These are phyloP conservation scores for Lacanobia wlatinum DNA, from an alignment of 2,888 invertebrate species.

Conservation along the genomic window DNA sequence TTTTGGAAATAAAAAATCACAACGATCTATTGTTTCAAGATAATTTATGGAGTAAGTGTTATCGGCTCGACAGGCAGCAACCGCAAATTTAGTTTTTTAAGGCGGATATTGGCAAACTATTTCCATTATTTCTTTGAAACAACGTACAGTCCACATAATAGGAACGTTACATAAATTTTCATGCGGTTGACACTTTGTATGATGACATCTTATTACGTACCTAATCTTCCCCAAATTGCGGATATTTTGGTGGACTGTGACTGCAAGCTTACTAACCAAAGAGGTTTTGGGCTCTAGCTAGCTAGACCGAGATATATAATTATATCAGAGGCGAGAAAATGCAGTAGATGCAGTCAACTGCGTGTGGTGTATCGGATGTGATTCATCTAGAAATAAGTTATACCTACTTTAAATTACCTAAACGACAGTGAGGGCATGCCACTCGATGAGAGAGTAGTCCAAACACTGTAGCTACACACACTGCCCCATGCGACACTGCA, in stretches of 20 bases:
- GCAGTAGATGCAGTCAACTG: too few relatives aligned
- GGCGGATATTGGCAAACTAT: not conserved
- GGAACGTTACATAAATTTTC: not conserved
- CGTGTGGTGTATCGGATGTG: not conserved
- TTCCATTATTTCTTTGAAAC: not conserved
- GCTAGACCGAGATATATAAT: too few relatives aligned
- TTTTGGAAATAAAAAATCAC: conserved; percentile 11
- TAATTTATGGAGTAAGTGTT: not conserved
- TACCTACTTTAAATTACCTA: conserved; percentile 77
- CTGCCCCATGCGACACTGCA: conserved; percentile 84
- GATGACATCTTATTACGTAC: too few relatives aligned
- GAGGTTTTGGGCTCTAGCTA: too few relatives aligned
- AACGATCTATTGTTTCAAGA: conserved; percentile 13
- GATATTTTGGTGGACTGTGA: too few relatives aligned
- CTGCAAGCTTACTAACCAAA: too few relatives aligned
- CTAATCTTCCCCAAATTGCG: too few relatives aligned
- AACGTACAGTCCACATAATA: not conserved
- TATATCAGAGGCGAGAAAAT: too few relatives aligned
- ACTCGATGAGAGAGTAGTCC: conserved; percentile 88
- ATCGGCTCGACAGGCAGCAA: too few relatives aligned
- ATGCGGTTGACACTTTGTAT: too few relatives aligned
- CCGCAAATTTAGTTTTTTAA: not conserved
- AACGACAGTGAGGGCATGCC: conserved; percentile 91
- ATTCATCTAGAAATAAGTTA: not conserved
- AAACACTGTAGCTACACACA: conserved; percentile 89